Percentiles rank a stretch among this genome's conserved stretches.
phyloP scores from a whole-genome alignment of 2,797 vertebrate species.

The Cottoperca gobio region DNA sequence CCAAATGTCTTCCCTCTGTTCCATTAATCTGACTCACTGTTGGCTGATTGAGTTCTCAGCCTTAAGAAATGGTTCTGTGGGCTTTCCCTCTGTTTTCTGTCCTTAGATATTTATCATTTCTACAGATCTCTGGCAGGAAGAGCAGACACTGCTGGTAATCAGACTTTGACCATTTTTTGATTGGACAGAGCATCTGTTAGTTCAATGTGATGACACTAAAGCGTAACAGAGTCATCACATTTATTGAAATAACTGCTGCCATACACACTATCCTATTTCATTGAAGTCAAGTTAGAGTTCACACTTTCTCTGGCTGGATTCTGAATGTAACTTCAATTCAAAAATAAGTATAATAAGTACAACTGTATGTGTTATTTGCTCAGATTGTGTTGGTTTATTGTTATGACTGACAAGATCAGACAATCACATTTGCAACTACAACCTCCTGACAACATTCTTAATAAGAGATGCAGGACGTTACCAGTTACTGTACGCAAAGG shows the following conservation, averaged over 20 bases:
- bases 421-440: no score
- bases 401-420: no score
- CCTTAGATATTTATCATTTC: constrained; percentile 41
- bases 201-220: constrained; percentile 5
- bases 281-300: not conserved
- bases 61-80: constrained; percentile 15
- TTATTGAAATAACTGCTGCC: not conserved
- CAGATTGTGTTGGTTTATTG: no score
- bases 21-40: constrained; percentile 43
- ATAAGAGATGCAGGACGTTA: no score
- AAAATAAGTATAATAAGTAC: no score
- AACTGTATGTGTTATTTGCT: no score
- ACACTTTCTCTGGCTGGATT: not conserved
- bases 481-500: no score
- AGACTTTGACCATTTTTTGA: not conserved
- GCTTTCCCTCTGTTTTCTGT: constrained; percentile 12
- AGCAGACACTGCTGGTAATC: constrained; percentile 18
- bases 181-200: not conserved
- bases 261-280: not conserved
- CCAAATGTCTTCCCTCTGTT: constrained; percentile 15
- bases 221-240: not conserved
- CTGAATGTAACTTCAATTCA: no score
- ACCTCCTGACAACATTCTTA: no score
- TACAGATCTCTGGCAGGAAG: constrained; percentile 7
- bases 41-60: constrained; percentile 56